Conservation (phyloP, 2,797 vertebrate genomes). For the Muscicapa striata region DNA sequence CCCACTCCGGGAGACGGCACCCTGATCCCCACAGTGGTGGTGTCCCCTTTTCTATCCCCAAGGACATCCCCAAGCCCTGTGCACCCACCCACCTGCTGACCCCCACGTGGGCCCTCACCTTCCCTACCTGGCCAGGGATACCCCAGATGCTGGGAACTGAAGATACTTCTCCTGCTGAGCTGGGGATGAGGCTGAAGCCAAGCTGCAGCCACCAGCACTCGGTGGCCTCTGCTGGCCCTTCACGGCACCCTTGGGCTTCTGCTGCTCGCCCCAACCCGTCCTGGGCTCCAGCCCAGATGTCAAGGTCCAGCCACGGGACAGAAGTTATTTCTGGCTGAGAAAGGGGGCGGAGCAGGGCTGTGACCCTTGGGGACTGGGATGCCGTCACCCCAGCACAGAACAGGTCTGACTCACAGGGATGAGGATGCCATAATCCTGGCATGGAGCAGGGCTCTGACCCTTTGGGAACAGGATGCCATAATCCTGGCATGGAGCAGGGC, state of each 20-base stretch:
- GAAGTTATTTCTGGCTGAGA: constrained; percentile 78
- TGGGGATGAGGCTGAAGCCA: not conserved
- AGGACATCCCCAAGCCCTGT: not conserved
- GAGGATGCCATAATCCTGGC: rapidly evolving
- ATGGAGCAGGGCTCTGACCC: not conserved
- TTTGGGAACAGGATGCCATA: not conserved
- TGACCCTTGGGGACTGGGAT: not conserved
- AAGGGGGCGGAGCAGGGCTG: constrained; percentile 59
- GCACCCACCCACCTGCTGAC: not conserved
- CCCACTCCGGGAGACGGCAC: rapidly evolving
- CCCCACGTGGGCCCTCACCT: not conserved
- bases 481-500: too few species aligned
- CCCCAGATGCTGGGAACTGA: not conserved
- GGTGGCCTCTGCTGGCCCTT: not conserved
- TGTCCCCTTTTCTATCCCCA: not conserved
- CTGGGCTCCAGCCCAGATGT: constrained; percentile 56
- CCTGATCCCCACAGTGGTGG: not conserved
- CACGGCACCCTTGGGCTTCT: not conserved
- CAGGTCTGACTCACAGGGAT: constrained; percentile 32
- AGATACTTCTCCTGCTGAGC: not conserved
- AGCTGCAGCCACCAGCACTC: not conserved
- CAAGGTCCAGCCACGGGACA: constrained; percentile 54
- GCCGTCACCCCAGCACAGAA: rapidly evolving
- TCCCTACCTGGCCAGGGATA: constrained; percentile 4
- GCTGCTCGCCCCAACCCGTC: not conserved